Base-by-base conservation (phyloP, 2,797 vertebrate species). In the Enteromius paludinosus region DNA sequence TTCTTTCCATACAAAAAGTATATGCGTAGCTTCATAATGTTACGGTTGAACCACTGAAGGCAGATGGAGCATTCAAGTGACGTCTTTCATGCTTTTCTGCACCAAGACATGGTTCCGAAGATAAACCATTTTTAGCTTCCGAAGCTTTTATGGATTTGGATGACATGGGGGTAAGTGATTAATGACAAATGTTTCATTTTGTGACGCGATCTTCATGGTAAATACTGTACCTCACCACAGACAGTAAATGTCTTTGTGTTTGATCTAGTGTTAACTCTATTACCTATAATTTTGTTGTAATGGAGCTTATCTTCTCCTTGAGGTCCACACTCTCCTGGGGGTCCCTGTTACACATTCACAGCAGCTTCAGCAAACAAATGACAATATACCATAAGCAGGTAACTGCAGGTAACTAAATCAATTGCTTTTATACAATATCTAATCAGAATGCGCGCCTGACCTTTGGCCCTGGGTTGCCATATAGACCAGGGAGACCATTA, bases 401-500 rank as follows among this genome's bases (percentile, higher is more conserved):
- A 28, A 61, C 73, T 59, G 41, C 41, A 11, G 11, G 41, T 43
- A 43, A 11, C 43, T 45, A 61, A 14, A 80, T 45, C 41, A 62
- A 4, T 35, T 14, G 30, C 1, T 64, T 25, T 54, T 11, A 79
- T 30, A 79, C 0, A 69, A 56, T 49, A 12, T 41, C 17, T 25
- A 23, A 7, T 52, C 54, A 81, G n/a, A 65, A 52, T 45, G 18
- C 0, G 3, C 23, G 23, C 30, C 41, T 69, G 20, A 83, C 87
- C 87, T 85, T 76, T 11, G 5, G 20, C 65, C 87, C 87, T 38
- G 30, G 12, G 25, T 43, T 45, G 20, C 87, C 87, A 62, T 2
- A 43, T 35, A 79, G 74, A 54, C 87, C 87, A 12, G 78, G 81
- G 49, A 78, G 41, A 43, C 87, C 87, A 38, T 52, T 45, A 1